Percentiles rank a stretch among this genome's conserved stretches.
phyloP scores from a whole-genome alignment of 2,797 vertebrate species.

The Dryobates pubescens region DNA sequence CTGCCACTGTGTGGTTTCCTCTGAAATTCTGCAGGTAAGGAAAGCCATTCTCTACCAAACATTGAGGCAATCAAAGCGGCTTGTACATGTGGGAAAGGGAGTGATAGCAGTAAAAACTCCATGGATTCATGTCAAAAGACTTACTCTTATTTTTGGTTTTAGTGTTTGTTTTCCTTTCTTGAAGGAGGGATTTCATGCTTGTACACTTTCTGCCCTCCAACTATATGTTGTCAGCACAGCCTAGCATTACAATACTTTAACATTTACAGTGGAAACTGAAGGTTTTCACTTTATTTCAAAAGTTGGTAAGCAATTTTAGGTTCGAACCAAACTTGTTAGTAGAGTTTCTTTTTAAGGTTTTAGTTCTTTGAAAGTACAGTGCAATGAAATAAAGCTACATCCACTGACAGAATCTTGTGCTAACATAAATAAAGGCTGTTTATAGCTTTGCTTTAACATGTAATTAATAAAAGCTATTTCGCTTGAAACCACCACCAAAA shows the following conservation, averaged over 20 bases:
- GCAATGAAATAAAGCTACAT: background rate
- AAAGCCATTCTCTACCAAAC: background rate
- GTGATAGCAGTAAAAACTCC: background rate
- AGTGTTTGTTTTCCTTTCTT: background rate
- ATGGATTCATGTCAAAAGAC: background rate
- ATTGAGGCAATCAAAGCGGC: background rate
- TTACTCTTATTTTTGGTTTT: background rate
- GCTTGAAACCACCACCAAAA: background rate
- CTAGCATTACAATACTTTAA: background rate
- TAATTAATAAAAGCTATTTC: constrained; percentile 42
- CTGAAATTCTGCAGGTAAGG: constrained; percentile 35
- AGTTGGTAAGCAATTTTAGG: background rate
- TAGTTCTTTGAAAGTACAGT: background rate
- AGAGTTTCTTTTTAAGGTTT: background rate
- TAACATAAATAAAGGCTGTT: constrained; percentile 8
- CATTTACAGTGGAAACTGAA: background rate
- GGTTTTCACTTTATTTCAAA: background rate
- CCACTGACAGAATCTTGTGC: background rate
- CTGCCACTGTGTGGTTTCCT: constrained; percentile 65
- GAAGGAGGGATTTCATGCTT: background rate
- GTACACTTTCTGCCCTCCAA: background rate
- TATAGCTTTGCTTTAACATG: constrained; percentile 5
- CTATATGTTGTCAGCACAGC: background rate
- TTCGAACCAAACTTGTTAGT: background rate
- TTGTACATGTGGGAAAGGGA: rapidly evolving